Percentiles rank a stretch among this genome's conserved stretches.
These are phyloP conservation scores for Rhagoletis pomonella DNA, from an alignment of 1,140 invertebrate genomes.

Conservation along the genomic window DNA sequence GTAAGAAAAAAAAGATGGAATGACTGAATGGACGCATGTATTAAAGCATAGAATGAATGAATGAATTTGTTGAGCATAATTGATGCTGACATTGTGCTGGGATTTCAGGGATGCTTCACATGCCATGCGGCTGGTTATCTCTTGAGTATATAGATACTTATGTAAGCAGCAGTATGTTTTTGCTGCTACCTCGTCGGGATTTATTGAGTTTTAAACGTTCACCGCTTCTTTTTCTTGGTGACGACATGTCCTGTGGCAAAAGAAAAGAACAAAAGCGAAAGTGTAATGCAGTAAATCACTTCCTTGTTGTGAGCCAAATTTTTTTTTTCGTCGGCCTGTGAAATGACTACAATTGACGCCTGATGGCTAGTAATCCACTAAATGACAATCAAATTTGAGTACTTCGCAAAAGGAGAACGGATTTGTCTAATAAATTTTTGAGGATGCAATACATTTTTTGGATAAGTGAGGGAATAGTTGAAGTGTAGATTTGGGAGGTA, in stretches of 20 bases:
- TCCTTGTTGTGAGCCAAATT: neutral
- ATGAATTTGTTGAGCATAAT: constrained; percentile 52
- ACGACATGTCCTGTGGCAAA: neutral
- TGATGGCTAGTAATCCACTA: constrained; percentile 34
- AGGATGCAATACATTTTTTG: neutral
- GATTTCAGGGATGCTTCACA: constrained; percentile 1
- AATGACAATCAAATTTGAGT: neutral
- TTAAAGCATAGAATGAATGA: constrained; percentile 28
- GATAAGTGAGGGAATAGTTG: neutral
- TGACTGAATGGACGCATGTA: neutral
- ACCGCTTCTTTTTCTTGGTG: neutral
- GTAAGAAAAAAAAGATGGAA: too few relatives aligned
- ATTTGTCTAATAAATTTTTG: constrained; percentile 2
- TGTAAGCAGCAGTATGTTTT: neutral
- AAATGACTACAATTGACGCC: constrained; percentile 20
- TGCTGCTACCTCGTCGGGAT: neutral
- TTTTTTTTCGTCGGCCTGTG: neutral
- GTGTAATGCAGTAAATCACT: constrained; percentile 19
- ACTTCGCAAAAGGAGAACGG: neutral
- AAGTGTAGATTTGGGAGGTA: too few relatives aligned
- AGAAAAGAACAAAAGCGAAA: constrained; percentile 7
- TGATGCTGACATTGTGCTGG: constrained; percentile 8
- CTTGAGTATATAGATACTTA: neutral
- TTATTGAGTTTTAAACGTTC: constrained; percentile 34
- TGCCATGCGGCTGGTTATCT: neutral